Evolutionary conservation across 2,113 vertebrate species (phyloP).

Genomic region (Leptobrachium leishanense): DNA sequence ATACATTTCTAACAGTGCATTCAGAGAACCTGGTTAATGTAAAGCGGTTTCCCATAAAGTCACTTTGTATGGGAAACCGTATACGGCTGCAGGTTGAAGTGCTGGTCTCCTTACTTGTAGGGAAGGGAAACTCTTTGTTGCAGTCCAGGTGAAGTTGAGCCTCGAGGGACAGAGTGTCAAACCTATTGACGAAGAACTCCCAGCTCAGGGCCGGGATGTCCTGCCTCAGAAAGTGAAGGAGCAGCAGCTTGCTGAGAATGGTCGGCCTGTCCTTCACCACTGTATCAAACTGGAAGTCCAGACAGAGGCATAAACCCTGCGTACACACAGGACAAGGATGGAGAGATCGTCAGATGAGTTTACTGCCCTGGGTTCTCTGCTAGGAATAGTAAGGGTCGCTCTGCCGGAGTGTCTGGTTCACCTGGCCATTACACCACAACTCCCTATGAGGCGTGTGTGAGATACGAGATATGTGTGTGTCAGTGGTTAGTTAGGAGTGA

Average conservation of each 20-base stretch:
- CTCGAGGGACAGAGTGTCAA: constrained; percentile 96
- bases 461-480: no score
- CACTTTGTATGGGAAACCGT: no score
- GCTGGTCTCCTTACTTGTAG: constrained; percentile 80
- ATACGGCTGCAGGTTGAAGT: no score
- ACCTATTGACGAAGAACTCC: constrained; percentile 98
- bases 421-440: no score
- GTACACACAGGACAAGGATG: background rate
- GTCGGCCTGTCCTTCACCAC: constrained; percentile 94
- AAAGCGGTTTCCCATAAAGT: no score
- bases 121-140: constrained; percentile 98
- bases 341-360: background rate
- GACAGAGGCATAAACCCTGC: constrained; percentile 93
- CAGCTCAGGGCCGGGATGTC: constrained; percentile 96
- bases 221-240: constrained; percentile 92
- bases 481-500: no score
- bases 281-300: constrained; percentile 98
- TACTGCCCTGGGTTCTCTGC: no score
- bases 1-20: no score
- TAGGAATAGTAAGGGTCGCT: no score
- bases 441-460: no score
- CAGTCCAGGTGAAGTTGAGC: constrained; percentile 97
- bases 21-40: no score
- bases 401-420: no score
- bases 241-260: constrained; percentile 93